Percentiles rank a stretch among this genome's conserved stretches.
Conservation (phyloP, 2,797 vertebrate species). For the Galagoides demidoff region DNA sequence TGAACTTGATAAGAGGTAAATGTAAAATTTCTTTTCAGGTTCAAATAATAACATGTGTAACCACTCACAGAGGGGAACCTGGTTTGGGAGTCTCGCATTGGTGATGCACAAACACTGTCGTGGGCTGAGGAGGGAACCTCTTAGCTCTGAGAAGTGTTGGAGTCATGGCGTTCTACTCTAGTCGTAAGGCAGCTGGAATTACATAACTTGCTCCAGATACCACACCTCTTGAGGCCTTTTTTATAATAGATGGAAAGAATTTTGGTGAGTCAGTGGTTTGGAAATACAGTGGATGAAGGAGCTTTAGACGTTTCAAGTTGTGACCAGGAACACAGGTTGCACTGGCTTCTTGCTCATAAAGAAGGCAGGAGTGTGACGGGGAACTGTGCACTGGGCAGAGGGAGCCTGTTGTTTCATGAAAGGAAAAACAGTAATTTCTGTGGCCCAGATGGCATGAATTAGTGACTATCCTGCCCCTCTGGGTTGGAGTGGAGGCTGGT, state of each 20-base stretch:
- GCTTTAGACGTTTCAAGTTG: background rate
- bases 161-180: background rate
- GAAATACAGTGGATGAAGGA: background rate
- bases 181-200: no score
- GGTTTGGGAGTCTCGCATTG: background rate
- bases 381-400: background rate
- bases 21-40: background rate
- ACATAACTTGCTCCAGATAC: background rate
- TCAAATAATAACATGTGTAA: background rate
- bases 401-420: background rate
- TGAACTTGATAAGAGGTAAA: background rate
- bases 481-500: background rate
- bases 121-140: background rate
- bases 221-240: background rate
- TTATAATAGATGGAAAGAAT: background rate
- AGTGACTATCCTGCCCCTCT: background rate
- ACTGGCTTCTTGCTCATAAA: background rate
- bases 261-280: background rate
- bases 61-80: background rate
- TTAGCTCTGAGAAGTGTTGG: background rate
- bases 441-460: background rate
- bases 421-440: background rate
- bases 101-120: background rate
- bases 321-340: background rate
- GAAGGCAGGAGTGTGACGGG: background rate